Conservation (phyloP, 2,113 vertebrate genomes). For the Microtus ochrogaster region DNA sequence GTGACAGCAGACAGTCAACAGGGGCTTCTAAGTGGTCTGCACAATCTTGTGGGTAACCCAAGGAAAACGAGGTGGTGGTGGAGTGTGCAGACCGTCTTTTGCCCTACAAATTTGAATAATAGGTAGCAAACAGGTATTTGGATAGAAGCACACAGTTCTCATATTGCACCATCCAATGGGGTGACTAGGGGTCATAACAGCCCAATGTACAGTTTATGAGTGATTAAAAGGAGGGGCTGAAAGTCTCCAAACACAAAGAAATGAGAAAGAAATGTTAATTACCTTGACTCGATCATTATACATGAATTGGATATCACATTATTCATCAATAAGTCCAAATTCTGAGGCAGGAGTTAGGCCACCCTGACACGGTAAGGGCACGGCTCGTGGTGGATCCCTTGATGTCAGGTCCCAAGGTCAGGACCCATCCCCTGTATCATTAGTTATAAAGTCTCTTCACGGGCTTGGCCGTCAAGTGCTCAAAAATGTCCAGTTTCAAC, state of each 20-base stretch:
- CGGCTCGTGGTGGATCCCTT: no score
- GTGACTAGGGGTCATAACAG: not conserved
- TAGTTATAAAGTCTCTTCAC: no score
- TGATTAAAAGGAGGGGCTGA: not conserved
- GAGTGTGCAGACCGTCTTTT: slow-evolving; percentile 62
- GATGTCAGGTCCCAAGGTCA: not conserved
- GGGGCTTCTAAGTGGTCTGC: slow-evolving; percentile 51
- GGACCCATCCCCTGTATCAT: not conserved
- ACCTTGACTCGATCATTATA: not conserved
- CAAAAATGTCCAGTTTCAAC: not conserved
- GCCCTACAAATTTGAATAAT: slow-evolving; percentile 53
- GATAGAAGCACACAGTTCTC: not conserved
- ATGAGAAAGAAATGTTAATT: not conserved
- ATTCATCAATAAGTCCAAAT: not conserved
- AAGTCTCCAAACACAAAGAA: not conserved
- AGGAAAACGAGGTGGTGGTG: slow-evolving; percentile 65
- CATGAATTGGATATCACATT: not conserved
- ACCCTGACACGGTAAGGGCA: not conserved
- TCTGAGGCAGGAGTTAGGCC: not conserved
- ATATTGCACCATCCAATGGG: no score
- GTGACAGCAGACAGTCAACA: accelerated
- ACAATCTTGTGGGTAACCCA: slow-evolving; percentile 54
- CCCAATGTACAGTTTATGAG: not conserved
- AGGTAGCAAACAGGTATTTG: accelerated
- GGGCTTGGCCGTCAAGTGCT: not conserved